phyloP scores from a whole-genome alignment of 2,113 vertebrate genomes.

The Orientallactaga bullata region DNA sequence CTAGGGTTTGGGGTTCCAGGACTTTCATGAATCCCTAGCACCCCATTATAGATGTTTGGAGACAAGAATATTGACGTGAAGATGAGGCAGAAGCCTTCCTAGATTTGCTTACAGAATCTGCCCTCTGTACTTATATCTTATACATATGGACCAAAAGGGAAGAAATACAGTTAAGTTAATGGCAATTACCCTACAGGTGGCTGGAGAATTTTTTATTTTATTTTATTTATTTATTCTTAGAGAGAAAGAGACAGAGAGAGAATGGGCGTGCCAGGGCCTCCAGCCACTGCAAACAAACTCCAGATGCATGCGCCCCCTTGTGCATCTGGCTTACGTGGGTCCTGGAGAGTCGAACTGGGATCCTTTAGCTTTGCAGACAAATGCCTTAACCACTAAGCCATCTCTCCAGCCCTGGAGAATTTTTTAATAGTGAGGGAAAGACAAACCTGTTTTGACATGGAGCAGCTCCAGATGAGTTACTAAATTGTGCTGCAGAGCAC shows the following conservation, averaged over 20 bases:
- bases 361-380: too few relatives aligned
- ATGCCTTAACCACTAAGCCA: too few relatives aligned
- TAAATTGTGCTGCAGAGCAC: background rate
- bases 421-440: background rate
- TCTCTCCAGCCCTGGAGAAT: too few relatives aligned
- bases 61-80: slow-evolving; percentile 23
- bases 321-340: too few relatives aligned
- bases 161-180: slow-evolving; percentile 9
- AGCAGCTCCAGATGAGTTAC: background rate
- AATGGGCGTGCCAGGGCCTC: too few relatives aligned
- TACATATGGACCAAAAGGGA: background rate
- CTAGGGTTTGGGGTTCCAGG: too few relatives aligned
- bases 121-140: background rate
- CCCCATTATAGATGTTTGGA: background rate
- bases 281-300: too few relatives aligned
- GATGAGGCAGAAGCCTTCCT: background rate
- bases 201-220: background rate
- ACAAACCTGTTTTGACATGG: background rate
- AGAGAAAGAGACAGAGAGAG: too few relatives aligned
- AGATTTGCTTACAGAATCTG: background rate
- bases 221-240: too few relatives aligned
- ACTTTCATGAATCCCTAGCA: too few relatives aligned
- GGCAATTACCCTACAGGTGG: background rate
- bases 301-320: too few relatives aligned
- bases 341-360: too few relatives aligned